phyloP scores from a whole-genome alignment of 2,113 vertebrate genomes.

The Pardalotus punctatus region DNA sequence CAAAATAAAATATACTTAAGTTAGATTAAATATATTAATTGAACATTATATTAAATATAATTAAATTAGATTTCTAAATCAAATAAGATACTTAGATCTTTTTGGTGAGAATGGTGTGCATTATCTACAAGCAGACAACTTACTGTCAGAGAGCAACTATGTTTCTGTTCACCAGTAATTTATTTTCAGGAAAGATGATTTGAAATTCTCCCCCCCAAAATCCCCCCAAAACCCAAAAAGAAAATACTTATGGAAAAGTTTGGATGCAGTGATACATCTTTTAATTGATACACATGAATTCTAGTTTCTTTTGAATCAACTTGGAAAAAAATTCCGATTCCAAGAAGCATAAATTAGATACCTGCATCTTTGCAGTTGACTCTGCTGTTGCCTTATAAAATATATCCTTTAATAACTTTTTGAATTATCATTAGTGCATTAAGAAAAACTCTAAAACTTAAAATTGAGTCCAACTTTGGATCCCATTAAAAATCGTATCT shows the following conservation, averaged over 20 bases:
- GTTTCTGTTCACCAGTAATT: not conserved
- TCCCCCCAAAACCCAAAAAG: accelerated
- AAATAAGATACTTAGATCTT: not conserved
- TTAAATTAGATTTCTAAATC: not conserved
- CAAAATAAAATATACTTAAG: not conserved
- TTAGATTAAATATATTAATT: not conserved
- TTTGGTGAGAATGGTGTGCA: not conserved
- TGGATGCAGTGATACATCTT: not conserved
- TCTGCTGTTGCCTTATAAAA: not conserved
- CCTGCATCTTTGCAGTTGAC: not conserved
- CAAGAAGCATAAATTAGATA: not conserved
- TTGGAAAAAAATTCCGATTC: not conserved
- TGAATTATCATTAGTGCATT: not conserved
- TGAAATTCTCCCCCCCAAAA: not conserved
- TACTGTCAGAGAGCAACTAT: not conserved
- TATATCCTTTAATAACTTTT: not conserved
- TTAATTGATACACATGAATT: not conserved
- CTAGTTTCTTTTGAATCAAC: not conserved
- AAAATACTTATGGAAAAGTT: not conserved
- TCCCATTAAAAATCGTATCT: not conserved
- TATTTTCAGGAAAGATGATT: not conserved
- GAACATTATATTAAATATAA: not conserved
- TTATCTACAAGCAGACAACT: not conserved
- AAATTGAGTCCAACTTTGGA: not conserved
- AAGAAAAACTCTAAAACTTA: not conserved